phyloP scores from a whole-genome alignment of 2,888 invertebrate species.

The Diploptera punctata region DNA sequence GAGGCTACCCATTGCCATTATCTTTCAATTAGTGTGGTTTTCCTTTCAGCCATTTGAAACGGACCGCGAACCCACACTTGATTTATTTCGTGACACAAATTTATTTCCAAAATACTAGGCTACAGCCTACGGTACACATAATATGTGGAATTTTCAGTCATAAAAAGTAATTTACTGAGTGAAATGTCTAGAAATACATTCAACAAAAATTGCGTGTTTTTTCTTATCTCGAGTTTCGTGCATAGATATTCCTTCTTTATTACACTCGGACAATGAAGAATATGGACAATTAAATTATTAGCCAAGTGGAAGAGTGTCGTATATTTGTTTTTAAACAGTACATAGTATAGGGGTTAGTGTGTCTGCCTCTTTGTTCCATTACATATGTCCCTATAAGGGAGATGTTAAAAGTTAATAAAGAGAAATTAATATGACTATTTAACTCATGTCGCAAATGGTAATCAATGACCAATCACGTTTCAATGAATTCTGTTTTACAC shows the following conservation, averaged over 20 bases:
- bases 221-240: neutral
- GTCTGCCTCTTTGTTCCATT: too few species aligned
- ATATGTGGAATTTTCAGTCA: neutral
- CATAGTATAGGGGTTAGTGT: too few species aligned
- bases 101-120: neutral
- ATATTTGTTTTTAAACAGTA: too few species aligned
- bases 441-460: too few species aligned
- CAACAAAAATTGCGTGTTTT: neutral
- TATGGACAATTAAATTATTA: constrained; percentile 3
- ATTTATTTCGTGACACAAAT: constrained; percentile 4
- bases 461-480: too few species aligned
- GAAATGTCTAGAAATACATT: neutral
- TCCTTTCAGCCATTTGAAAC: neutral
- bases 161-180: neutral
- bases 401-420: too few species aligned
- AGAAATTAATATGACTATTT: too few species aligned
- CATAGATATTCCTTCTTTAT: neutral
- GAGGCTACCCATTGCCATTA: neutral
- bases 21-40: constrained; percentile 17
- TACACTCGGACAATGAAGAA: neutral
- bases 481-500: too few species aligned
- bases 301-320: neutral
- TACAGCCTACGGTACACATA: neutral
- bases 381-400: too few species aligned
- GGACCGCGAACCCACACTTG: neutral